Evolutionary conservation across 2,797 vertebrate species (phyloP).

Genomic region (Betta splendens): DNA sequence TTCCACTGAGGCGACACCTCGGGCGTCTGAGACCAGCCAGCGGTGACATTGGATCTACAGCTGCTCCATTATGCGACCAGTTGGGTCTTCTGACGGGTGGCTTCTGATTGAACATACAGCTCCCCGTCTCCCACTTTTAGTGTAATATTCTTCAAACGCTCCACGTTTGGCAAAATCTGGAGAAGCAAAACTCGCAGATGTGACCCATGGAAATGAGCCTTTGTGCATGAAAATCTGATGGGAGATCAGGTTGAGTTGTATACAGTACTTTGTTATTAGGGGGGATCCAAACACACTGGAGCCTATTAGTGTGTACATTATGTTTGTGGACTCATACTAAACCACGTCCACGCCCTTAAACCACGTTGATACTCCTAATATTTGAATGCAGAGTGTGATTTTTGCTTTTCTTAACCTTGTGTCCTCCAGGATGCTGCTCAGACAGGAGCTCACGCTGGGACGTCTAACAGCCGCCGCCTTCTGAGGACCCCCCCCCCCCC

Average conservation of each 20-base stretch:
- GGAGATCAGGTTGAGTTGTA: conserved; percentile 58
- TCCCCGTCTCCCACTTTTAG: conserved; percentile 72
- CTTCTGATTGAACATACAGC: conserved; percentile 74
- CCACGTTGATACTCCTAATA: conserved; percentile 17
- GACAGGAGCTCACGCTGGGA: conserved; percentile 74
- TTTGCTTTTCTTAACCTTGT: conserved; percentile 23
- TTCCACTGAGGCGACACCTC: conserved; percentile 31
- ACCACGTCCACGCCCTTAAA: conserved; percentile 19
- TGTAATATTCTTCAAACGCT: conserved; percentile 67
- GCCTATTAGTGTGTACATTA: conserved; percentile 12
- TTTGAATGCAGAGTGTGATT: conserved; percentile 13
- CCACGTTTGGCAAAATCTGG: conserved; percentile 24
- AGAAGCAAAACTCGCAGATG: conserved; percentile 53
- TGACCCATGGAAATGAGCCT: conserved; percentile 61
- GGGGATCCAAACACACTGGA: conserved; percentile 19
- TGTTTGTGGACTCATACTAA: conserved; percentile 6
- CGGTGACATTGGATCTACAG: too few relatives aligned
- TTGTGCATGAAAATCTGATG: conserved; percentile 67
- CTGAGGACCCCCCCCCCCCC: conserved; percentile 56
- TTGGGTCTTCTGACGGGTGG: conserved; percentile 69
- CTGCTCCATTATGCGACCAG: conserved; percentile 59
- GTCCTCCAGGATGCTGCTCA: conserved; percentile 68
- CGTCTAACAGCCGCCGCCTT: conserved; percentile 70
- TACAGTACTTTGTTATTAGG: conserved; percentile 52
- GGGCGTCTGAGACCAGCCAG: conserved; percentile 14